Evolutionary conservation across 2,797 vertebrate genomes (phyloP).

Genomic region (Trachurus trachurus): DNA sequence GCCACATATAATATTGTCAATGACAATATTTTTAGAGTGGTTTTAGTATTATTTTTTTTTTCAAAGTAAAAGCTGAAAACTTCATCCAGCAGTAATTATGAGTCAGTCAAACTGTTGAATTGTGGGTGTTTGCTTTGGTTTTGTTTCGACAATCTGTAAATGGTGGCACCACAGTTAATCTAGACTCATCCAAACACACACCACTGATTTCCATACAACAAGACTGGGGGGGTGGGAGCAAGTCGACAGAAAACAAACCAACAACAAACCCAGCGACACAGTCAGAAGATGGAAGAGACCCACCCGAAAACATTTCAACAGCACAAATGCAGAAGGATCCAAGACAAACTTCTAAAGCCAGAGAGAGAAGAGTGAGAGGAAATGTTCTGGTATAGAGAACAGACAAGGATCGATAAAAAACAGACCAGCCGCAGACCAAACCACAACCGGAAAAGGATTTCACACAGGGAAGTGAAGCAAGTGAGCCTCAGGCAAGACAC

Average conservation of each 20-base stretch:
- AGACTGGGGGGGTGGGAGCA: slow-evolving; percentile 33
- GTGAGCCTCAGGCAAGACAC: slow-evolving; percentile 68
- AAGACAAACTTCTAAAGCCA: slow-evolving; percentile 67
- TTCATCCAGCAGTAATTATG: neutral
- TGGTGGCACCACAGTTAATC: slow-evolving; percentile 16
- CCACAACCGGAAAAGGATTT: slow-evolving; percentile 59
- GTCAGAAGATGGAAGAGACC: slow-evolving; percentile 53
- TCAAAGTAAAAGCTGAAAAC: neutral
- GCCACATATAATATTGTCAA: too few relatives aligned
- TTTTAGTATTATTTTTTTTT: too few relatives aligned
- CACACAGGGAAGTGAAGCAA: slow-evolving; percentile 68
- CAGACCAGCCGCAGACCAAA: slow-evolving; percentile 66
- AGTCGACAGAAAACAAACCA: slow-evolving; percentile 51
- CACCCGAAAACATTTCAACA: slow-evolving; percentile 55
- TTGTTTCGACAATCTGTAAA: slow-evolving; percentile 42
- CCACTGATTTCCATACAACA: slow-evolving; percentile 21
- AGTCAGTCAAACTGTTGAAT: neutral
- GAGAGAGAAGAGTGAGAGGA: slow-evolving; percentile 34
- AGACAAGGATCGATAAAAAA: slow-evolving; percentile 55
- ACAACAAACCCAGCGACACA: slow-evolving; percentile 64
- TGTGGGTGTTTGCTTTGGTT: neutral
- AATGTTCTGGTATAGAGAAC: slow-evolving; percentile 59
- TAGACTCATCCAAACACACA: slow-evolving; percentile 42
- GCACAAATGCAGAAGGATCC: slow-evolving; percentile 69
- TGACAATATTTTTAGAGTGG: too few relatives aligned